A percentile compares a stretch with the other conserved stretches of the same genome.
These are phyloP conservation scores for Glaucopsyche alexis DNA, from an alignment of 2,888 invertebrate genomes.

Conservation along the genomic window DNA sequence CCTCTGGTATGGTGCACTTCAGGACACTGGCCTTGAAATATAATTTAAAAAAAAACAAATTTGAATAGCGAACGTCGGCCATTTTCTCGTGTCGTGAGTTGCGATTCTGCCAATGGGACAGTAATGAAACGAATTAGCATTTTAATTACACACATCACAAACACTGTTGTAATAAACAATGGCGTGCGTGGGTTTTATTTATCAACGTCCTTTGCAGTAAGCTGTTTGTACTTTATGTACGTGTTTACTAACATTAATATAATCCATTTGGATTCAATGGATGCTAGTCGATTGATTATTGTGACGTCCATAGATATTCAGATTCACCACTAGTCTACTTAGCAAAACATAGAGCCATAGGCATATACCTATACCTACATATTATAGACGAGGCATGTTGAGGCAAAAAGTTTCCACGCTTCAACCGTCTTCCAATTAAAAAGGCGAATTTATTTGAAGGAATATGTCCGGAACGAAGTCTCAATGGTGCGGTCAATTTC, in stretches of 20 bases:
- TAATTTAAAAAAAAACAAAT: neutral
- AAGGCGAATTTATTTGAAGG: too few species aligned
- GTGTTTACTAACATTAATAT: slow-evolving; percentile 39
- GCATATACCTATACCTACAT: too few species aligned
- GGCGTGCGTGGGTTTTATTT: slow-evolving; percentile 63
- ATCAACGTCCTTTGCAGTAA: slow-evolving; percentile 60
- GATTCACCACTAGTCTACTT: too few species aligned
- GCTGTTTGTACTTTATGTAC: slow-evolving; percentile 42
- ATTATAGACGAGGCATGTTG: too few species aligned
- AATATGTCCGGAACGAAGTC: too few species aligned
- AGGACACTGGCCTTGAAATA: slow-evolving; percentile 7
- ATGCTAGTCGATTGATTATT: slow-evolving; percentile 5
- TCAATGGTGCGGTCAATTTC: too few species aligned
- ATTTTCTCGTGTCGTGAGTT: slow-evolving; percentile 36
- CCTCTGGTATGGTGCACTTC: neutral
- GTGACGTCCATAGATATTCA: neutral
- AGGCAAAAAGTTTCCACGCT: too few species aligned
- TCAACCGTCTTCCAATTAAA: too few species aligned
- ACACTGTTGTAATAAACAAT: slow-evolving; percentile 66
- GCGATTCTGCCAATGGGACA: slow-evolving; percentile 49
- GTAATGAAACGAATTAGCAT: slow-evolving; percentile 56
- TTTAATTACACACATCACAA: slow-evolving; percentile 59
- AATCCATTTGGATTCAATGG: slow-evolving; percentile 22
- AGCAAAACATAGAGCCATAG: too few species aligned
- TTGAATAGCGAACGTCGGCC: slow-evolving; percentile 23